phyloP scores from a whole-genome alignment of 2,888 invertebrate genomes.

The Tholera decimalis region DNA sequence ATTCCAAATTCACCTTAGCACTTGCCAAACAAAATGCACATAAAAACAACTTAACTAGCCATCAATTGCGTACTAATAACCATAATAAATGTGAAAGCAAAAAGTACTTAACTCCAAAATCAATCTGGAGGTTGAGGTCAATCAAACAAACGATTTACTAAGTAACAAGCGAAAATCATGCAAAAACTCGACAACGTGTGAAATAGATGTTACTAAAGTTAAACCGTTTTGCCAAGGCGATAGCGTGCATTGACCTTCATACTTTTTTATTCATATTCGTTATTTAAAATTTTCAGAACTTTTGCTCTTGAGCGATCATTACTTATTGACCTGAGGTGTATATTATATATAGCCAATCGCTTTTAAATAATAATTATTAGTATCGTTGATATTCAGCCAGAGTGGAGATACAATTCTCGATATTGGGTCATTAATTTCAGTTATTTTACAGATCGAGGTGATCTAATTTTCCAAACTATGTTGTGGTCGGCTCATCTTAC shows the following conservation, averaged over 20 bases:
- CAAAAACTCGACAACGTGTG: constrained; percentile 49
- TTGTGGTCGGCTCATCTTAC: too few relatives aligned
- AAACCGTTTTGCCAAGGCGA: neutral
- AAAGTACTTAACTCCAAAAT: constrained; percentile 46
- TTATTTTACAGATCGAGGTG: too few relatives aligned
- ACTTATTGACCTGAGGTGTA: too few relatives aligned
- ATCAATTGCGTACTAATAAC: constrained; percentile 33
- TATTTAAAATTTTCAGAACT: too few relatives aligned
- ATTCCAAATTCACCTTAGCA: neutral
- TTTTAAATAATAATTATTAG: too few relatives aligned
- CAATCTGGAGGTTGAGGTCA: constrained; percentile 58
- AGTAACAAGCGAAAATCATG: constrained; percentile 32
- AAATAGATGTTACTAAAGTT: constrained; percentile 38
- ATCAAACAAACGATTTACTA: constrained; percentile 54
- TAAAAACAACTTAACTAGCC: constrained; percentile 7
- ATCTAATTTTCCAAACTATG: too few relatives aligned
- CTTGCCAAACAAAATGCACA: neutral
- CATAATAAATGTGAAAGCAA: constrained; percentile 49
- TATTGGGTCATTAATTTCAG: neutral
- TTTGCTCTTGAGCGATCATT: too few relatives aligned
- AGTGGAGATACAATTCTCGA: neutral
- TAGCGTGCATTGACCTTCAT: neutral
- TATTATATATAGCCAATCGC: too few relatives aligned
- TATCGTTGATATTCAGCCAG: neutral
- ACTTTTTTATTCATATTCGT: neutral